These are phyloP conservation scores for Etheostoma nigrum DNA, from an alignment of 2,797 vertebrate species.

Conservation along the genomic window DNA sequence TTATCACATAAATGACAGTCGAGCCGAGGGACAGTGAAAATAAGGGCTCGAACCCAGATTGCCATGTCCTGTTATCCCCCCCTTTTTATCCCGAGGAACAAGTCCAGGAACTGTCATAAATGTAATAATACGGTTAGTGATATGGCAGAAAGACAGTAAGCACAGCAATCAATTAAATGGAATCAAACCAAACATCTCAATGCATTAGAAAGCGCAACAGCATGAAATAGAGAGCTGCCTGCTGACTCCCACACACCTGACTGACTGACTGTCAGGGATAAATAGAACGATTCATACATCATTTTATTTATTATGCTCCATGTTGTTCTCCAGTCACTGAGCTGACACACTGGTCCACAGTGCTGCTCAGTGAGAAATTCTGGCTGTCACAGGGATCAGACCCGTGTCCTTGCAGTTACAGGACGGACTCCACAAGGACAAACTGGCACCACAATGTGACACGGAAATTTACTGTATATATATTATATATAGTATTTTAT, in stretches of 20 bases:
- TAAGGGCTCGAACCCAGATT: slow-evolving; percentile 17
- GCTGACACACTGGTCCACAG: slow-evolving; percentile 49
- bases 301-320: slow-evolving; percentile 61
- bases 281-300: slow-evolving; percentile 62
- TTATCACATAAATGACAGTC: slow-evolving; percentile 26
- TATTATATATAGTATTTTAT: no score
- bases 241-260: slow-evolving; percentile 51
- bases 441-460: slow-evolving; percentile 33
- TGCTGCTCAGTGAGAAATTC: slow-evolving; percentile 9
- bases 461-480: background rate
- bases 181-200: slow-evolving; percentile 38
- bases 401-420: slow-evolving; percentile 36
- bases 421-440: slow-evolving; percentile 31
- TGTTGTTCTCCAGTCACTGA: slow-evolving; percentile 50
- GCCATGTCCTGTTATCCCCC: slow-evolving; percentile 27
- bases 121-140: slow-evolving; percentile 26
- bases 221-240: slow-evolving; percentile 49
- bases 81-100: slow-evolving; percentile 15
- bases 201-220: slow-evolving; percentile 30
- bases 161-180: slow-evolving; percentile 17
- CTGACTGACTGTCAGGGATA: slow-evolving; percentile 47
- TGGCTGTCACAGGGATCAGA: slow-evolving; percentile 44
- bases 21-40: background rate
- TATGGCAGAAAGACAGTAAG: slow-evolving; percentile 32
- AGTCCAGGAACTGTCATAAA: slow-evolving; percentile 9